phyloP scores from a whole-genome alignment of 1,140 invertebrate species.

The Probaryconus sp. region DNA sequence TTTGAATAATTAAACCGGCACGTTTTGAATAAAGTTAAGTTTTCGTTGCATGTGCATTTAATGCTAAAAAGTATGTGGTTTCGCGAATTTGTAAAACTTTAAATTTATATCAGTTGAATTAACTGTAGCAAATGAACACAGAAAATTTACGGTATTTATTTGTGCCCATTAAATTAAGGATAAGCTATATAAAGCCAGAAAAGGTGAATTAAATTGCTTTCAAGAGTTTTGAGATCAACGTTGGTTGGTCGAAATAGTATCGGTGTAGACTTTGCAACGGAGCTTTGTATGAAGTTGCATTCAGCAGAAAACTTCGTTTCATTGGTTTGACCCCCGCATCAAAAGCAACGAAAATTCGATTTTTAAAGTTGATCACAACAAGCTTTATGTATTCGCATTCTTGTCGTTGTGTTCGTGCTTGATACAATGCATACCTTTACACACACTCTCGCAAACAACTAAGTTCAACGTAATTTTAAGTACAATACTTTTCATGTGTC shows the following conservation, averaged over 20 bases:
- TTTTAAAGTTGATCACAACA: conserved; percentile 45
- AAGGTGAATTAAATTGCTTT: conserved; percentile 48
- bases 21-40: too few species aligned
- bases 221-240: conserved; percentile 45
- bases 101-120: conserved; percentile 22
- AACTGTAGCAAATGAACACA: conserved; percentile 20
- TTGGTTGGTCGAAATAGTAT: conserved; percentile 24
- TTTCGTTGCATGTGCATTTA: too few species aligned
- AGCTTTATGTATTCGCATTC: conserved; percentile 44
- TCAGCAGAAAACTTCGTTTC: conserved; percentile 49
- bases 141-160: conserved; percentile 35
- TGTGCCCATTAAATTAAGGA: conserved; percentile 41
- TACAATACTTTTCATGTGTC: conserved; percentile 20
- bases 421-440: conserved; percentile 26
- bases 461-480: conserved; percentile 32
- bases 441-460: conserved; percentile 27
- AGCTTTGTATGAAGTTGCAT: conserved; percentile 48
- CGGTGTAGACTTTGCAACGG: conserved; percentile 43
- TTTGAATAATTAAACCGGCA: too few species aligned
- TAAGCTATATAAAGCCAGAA: conserved; percentile 21
- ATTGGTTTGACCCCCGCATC: conserved; percentile 46
- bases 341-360: conserved; percentile 50
- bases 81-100: conserved; percentile 32
- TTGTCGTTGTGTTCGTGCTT: conserved; percentile 36
- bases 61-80: too few species aligned